These are phyloP conservation scores for Cryptosula pallasiana DNA, from an alignment of 2,888 invertebrate genomes.

Conservation along the genomic window DNA sequence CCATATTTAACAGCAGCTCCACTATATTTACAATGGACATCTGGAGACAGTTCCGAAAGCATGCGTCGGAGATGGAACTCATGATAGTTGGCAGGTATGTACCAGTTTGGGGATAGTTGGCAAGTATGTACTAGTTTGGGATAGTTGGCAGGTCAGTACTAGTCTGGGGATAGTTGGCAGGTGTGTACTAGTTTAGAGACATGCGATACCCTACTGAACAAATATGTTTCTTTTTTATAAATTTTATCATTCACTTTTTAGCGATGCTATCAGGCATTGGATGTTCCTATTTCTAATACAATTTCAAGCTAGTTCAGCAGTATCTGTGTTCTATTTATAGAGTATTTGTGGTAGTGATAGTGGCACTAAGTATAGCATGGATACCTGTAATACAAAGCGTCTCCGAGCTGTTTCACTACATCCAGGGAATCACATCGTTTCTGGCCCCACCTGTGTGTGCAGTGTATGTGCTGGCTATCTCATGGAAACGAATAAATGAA, in stretches of 20 bases:
- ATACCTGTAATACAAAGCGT: constrained; percentile 57
- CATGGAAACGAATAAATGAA: constrained; percentile 57
- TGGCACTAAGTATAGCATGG: constrained; percentile 51
- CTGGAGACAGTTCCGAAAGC: constrained; percentile 51
- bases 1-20: constrained; percentile 56
- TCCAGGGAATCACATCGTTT: constrained; percentile 58
- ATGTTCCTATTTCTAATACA: too few species aligned
- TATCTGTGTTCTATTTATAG: constrained; percentile 32
- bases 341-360: constrained; percentile 44
- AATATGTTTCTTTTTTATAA: too few species aligned
- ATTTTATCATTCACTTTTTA: too few species aligned
- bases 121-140: too few species aligned
- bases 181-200: too few species aligned
- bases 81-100: constrained; percentile 55
- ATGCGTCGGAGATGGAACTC: constrained; percentile 52
- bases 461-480: constrained; percentile 56
- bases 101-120: too few species aligned
- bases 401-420: constrained; percentile 58
- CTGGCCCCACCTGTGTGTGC: constrained; percentile 59
- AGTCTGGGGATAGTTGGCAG: too few species aligned
- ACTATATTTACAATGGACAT: constrained; percentile 58
- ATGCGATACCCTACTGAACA: too few species aligned
- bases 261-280: too few species aligned
- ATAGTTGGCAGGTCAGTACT: too few species aligned
- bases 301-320: too few species aligned